Base-by-base conservation (phyloP, 2,797 vertebrate genomes). In the Lepilemur ruficaudatus region DNA sequence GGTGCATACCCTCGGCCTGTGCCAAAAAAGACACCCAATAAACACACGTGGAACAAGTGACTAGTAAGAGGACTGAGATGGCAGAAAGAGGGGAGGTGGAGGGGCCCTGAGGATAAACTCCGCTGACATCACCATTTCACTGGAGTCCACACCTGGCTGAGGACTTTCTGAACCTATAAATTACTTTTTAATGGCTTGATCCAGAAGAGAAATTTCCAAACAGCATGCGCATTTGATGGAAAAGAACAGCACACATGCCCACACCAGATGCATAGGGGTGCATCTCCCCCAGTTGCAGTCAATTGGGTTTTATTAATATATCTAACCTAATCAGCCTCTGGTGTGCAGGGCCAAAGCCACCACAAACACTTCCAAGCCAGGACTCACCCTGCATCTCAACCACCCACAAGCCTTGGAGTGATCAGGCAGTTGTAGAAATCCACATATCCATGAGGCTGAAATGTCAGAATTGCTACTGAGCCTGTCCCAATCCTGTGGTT, bases 201-300 rank as follows among this genome's bases (percentile, higher is more conserved):
- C 61, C 67, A 70, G 59, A 70, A 91, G 28, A 96, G 52, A 93
- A 78, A 50, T 89, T 82, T 32, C 59, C 89, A 79, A 93, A 90
- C 32, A 14, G 30, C 50, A 82, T 0, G 2, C 55, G 50, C 80
- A 46, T 59, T 55, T 67, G 78, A 57, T 76, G 48, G 76, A 81
- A 78, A 90, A 80, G 70, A 72, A 69, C 7, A 52, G 30, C 2
- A 4, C 38, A n/a, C 4, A 17, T 7, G 32, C 43, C 87, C 70
- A 65, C 2, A 55, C 23, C 76, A 95, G 84, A 83, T 32, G 78
- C 6, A 5, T 57, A 32, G 75, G 57, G 57, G 57, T 28, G 12
- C 48, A 9, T 32, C 70, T 89, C 75, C 41, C 72, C 48, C 50
- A 73, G 83, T 9, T 72, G 50, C 25, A 92, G 75, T 48, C n/a